Base-by-base conservation (phyloP, 2,113 vertebrate genomes). In the Oryzias celebensis region DNA sequence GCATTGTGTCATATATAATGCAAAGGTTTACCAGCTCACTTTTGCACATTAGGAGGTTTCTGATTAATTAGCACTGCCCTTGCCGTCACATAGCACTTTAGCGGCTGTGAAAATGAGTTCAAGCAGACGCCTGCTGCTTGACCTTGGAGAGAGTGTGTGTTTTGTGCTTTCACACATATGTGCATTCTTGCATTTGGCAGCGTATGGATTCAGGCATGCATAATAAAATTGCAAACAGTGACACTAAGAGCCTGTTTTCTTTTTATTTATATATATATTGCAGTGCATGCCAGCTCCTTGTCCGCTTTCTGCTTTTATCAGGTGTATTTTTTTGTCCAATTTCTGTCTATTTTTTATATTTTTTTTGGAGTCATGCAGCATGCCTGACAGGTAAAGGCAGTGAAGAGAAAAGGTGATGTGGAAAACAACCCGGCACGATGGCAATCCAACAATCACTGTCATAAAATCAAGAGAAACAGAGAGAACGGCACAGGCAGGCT, bases 51-150 rank as follows among this genome's bases (percentile, higher is more conserved):
- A 78, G 67, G 42, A 55, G 48, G 14, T 71, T 51, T 57, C 67
- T 78, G 76, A 84, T 86, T 88, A 85, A 85, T 88, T 86, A 83
- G 69, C 12, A 10, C 64, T 68, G 73, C 73, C 71, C 77, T 62
- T 52, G 70, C 75, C 77, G 73, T 85, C 80, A 77, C 65, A 69
- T 58, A 71, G 68, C 31, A 68, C 53, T 17, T 72, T 75, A 64
- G 6, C 12, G 59, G 52, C 74, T 72, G 72, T 68, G 82, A 73
- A 86, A 85, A 75, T 73, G 68, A 82, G 70, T 65, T 54, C 76
- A 75, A 69, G 74, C 49, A 74, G 68, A 57, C 78, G 57, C 80
- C 73, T 23, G 76, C 66, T 69, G 65, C 53, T 68, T 75, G 84
- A 86, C 84, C 88, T 84, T 86, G 85, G 64, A 43, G 64, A 43